Evolutionary conservation across 2,888 invertebrate genomes (phyloP).

Genomic region (Rhopalosiphum nymphaeae): DNA sequence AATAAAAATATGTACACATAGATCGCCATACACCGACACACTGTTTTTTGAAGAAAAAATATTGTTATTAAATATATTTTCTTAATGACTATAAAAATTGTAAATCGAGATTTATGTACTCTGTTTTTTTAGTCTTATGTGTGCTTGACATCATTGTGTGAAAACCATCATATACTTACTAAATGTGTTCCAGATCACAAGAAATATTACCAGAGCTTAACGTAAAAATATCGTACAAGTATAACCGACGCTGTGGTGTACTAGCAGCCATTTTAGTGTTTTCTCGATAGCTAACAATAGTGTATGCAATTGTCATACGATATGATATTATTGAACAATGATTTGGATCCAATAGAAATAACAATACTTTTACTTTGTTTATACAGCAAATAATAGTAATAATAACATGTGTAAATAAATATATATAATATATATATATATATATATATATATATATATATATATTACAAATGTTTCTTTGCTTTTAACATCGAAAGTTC

Average conservation of each 20-base stretch:
- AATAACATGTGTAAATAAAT: background rate
- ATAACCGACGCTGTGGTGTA: background rate
- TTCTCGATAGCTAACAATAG: background rate
- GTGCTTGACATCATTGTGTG: background rate
- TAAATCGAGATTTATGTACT: background rate
- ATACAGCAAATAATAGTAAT: background rate
- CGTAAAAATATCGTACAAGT: background rate
- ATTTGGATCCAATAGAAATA: constrained; percentile 10
- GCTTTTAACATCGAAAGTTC: background rate
- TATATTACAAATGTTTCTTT: background rate
- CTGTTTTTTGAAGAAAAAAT: background rate
- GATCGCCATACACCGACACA: background rate
- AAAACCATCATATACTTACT: no score
- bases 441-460: background rate
- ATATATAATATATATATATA: background rate
- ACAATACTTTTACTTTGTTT: constrained; percentile 6
- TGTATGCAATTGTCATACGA: constrained; percentile 1
- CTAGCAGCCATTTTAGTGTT: constrained; percentile 3
- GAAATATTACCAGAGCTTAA: background rate
- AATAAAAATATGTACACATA: background rate
- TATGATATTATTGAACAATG: background rate
- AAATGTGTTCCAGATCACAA: background rate
- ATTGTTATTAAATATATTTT: background rate
- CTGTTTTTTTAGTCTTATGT: background rate
- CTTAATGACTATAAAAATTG: background rate